Base-by-base conservation (phyloP, 2,888 invertebrate species). In the Callyntrura guangdongensis region DNA sequence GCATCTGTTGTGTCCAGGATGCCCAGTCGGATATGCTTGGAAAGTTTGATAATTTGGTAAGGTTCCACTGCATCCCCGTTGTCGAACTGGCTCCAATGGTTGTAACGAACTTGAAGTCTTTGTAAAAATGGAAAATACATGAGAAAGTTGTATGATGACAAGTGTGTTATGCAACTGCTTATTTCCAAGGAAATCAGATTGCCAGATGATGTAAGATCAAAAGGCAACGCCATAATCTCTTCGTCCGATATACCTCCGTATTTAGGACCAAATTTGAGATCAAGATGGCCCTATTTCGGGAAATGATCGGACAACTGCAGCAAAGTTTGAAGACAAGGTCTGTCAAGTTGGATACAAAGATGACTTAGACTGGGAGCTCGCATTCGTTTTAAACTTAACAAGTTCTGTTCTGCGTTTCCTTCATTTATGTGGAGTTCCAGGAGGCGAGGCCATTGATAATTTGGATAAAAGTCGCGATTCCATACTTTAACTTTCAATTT, bases 111-210 rank as follows among this genome's bases (percentile, higher is more conserved):
- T 5, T 22, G 2, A 22, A 77, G 5, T 22, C 53, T 3, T 25
- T 77, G 20, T 14, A 77, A 12, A 20, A 20, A 77, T 8, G 77
- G 77, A 20, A 77, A 77, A 20, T 22, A 77, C 17, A 77, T 77
- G 1, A 77, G 45, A 25, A 77, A 77, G 25, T 25, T 77, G 14
- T 49, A 77, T 0, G 20, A 20, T 0, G 14, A 4, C 0, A 72
- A 14, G 1, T 77, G 49, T 0, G 77, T 77, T 11, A 77, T 17
- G 14, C 5, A 12, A 77, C 77, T 77, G 11, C 49, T 77, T 12
- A 77, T 8, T 12, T 77, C 22, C 22, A 77, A 49, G 8, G 20
- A 22, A 20, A 49, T 77, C 2, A 77, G 77, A 12, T 1, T 12
- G 3, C 49, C 20, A 5, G 77, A 53, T 2, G 49, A 9, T 0